These are phyloP conservation scores for Atherinomorus stipes DNA, from an alignment of 2,113 vertebrate genomes.

Conservation along the genomic window DNA sequence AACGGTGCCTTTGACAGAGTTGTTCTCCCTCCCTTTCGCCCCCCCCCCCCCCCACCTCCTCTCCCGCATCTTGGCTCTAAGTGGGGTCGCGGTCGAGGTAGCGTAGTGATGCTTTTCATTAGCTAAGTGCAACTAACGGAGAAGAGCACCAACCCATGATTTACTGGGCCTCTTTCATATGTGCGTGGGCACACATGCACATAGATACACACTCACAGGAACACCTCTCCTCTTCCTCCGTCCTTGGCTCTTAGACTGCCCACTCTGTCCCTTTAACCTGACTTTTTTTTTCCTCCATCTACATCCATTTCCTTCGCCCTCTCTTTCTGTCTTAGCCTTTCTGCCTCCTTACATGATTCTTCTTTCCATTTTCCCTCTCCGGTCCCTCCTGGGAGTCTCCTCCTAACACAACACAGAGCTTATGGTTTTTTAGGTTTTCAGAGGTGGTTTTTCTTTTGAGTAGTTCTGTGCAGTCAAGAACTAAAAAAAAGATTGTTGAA, in stretches of 20 bases:
- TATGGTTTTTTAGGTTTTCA: slow-evolving; percentile 13
- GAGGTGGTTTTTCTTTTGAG: background rate
- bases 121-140: slow-evolving; percentile 80
- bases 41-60: slow-evolving; percentile 22
- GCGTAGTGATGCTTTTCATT: slow-evolving; percentile 78
- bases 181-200: slow-evolving; percentile 48
- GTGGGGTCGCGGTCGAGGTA: slow-evolving; percentile 68
- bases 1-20: slow-evolving; percentile 59
- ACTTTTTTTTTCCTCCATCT: slow-evolving; percentile 39
- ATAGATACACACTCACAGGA: slow-evolving; percentile 33
- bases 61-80: slow-evolving; percentile 58
- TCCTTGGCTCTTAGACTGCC: slow-evolving; percentile 32
- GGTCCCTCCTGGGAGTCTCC: slow-evolving; percentile 48
- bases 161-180: slow-evolving; percentile 66
- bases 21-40: background rate
- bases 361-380: slow-evolving; percentile 48
- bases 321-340: slow-evolving; percentile 21
- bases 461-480: background rate
- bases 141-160: slow-evolving; percentile 66
- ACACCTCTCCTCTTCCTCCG: slow-evolving; percentile 36
- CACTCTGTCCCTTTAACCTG: slow-evolving; percentile 35
- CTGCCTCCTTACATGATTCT: slow-evolving; percentile 30
- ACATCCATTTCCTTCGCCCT: slow-evolving; percentile 35
- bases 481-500: background rate
- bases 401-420: slow-evolving; percentile 20